Percentiles rank a stretch among this genome's conserved stretches.
These are phyloP conservation scores for Sturmia bella DNA, from an alignment of 2,888 invertebrate genomes.

Conservation along the genomic window DNA sequence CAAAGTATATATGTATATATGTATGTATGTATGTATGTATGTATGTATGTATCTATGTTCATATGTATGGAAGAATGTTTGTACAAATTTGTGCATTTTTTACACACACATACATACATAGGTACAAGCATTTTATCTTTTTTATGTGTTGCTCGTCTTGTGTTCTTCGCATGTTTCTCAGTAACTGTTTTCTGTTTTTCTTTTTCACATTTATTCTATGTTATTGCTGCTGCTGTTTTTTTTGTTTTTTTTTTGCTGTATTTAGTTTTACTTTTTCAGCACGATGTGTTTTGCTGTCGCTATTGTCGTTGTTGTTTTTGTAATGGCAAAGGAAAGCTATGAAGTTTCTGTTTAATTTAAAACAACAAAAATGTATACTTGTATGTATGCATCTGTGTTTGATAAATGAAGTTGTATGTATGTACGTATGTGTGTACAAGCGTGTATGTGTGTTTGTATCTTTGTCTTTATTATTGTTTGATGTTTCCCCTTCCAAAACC, in stretches of 20 bases:
- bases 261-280: slow-evolving; percentile 68
- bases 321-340: slow-evolving; percentile 81
- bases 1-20: neutral
- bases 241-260: slow-evolving; percentile 46
- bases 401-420: slow-evolving; percentile 31
- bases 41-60: neutral
- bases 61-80: neutral
- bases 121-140: neutral
- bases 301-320: slow-evolving; percentile 64
- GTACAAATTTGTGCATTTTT: slow-evolving; percentile 29
- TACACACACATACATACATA: neutral
- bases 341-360: slow-evolving; percentile 73
- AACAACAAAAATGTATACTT: slow-evolving; percentile 46
- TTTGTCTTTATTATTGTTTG: slow-evolving; percentile 58
- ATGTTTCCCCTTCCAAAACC: slow-evolving; percentile 44
- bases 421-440: slow-evolving; percentile 1
- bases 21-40: neutral
- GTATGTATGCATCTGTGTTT: slow-evolving; percentile 53
- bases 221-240: slow-evolving; percentile 37
- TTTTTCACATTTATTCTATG: slow-evolving; percentile 59
- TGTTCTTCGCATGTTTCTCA: slow-evolving; percentile 64
- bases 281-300: slow-evolving; percentile 71
- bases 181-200: slow-evolving; percentile 70
- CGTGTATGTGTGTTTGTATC: slow-evolving; percentile 40
- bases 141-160: slow-evolving; percentile 38